Percentiles rank a stretch among this genome's conserved stretches.
Evolutionary conservation across 2,113 vertebrate genomes (phyloP).

Genomic region (Marmota monax): DNA sequence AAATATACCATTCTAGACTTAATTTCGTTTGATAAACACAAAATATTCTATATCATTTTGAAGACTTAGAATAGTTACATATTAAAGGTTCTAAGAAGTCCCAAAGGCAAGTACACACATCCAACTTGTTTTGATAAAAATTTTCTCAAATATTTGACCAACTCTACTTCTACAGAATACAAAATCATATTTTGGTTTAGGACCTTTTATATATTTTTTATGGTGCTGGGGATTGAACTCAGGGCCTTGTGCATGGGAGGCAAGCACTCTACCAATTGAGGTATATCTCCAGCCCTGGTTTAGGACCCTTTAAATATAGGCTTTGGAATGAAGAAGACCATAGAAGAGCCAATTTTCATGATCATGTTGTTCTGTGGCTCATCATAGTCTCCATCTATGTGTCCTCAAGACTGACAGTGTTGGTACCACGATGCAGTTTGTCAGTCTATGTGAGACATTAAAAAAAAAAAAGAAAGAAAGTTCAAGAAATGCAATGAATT

Average conservation of each 20-base stretch:
- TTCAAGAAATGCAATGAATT: neutral
- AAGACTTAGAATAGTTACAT: conserved; percentile 37
- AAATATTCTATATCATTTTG: neutral
- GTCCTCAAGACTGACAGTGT: neutral
- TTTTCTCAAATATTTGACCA: conserved; percentile 57
- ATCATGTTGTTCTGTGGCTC: neutral
- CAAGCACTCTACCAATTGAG: too few species aligned
- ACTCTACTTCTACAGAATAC: neutral
- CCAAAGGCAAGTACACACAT: neutral
- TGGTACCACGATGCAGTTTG: neutral
- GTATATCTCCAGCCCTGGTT: too few species aligned
- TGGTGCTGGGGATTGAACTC: too few species aligned
- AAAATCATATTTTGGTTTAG: neutral
- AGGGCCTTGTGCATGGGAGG: too few species aligned
- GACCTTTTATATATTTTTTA: neutral
- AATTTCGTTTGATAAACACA: conserved; percentile 26
- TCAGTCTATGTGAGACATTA: neutral
- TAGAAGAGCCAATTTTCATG: neutral
- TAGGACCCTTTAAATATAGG: neutral
- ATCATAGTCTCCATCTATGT: neutral
- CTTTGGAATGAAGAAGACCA: neutral
- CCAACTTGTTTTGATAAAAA: neutral
- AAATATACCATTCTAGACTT: neutral
- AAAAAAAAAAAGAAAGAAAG: neutral
- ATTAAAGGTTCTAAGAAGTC: neutral